Conservation (phyloP, 30 jellyfish, hydroid and myxozoan species). For the Cassiopea andromeda region DNA sequence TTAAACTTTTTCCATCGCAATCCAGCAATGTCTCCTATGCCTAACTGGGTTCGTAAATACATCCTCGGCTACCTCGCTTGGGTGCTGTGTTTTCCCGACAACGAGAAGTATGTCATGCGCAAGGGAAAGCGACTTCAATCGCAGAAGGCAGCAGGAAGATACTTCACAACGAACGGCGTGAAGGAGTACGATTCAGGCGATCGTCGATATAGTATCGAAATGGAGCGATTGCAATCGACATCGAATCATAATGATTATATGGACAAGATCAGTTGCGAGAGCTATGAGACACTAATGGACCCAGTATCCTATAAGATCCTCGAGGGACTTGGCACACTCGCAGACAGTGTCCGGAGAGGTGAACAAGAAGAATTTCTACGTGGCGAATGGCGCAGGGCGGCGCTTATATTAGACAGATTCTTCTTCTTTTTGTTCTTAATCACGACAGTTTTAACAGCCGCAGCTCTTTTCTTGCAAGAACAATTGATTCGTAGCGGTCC, state of each 20-base stretch:
- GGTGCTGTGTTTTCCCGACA: conserved; percentile 59
- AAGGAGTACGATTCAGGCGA: conserved; percentile 57
- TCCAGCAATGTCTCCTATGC: conserved; percentile 89
- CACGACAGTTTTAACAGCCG: conserved; percentile 73
- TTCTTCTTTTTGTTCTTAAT: conserved; percentile 65
- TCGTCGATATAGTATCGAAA: conserved; percentile 41
- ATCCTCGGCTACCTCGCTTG: conserved; percentile 77
- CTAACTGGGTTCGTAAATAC: conserved; percentile 76
- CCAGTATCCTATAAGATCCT: conserved; percentile 76
- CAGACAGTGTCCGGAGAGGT: conserved; percentile 78
- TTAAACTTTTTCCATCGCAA: conserved; percentile 81
- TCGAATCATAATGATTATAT: conserved; percentile 58
- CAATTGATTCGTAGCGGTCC: conserved; percentile 77
- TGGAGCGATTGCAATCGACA: conserved; percentile 59
- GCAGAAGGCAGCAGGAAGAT: conserved; percentile 28
- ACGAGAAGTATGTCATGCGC: conserved; percentile 44
- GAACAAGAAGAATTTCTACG: conserved; percentile 80
- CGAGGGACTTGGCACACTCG: conserved; percentile 82
- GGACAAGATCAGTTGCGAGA: conserved; percentile 65
- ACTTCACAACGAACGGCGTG: conserved; percentile 65
- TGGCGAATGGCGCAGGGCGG: conserved; percentile 86
- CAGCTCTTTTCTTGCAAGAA: conserved; percentile 75
- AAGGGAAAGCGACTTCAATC: conserved; percentile 42
- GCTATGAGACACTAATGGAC: conserved; percentile 77
- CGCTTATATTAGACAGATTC: conserved; percentile 72